Base-by-base conservation (phyloP, 2,888 invertebrate genomes). In the Drosophila austrosaltans region DNA sequence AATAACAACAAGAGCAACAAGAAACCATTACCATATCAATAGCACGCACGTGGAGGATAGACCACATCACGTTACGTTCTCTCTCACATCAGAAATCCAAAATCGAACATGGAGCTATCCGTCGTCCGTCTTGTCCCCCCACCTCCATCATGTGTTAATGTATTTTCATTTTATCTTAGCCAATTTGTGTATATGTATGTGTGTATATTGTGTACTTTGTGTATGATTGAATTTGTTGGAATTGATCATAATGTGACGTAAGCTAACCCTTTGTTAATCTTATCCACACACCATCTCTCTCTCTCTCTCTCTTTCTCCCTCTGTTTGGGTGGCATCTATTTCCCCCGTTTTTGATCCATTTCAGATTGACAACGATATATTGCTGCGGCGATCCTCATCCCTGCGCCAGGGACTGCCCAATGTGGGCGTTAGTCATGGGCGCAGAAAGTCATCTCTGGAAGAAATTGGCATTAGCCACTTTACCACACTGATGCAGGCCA, bases 381-480 rank as follows among this genome's bases (percentile, higher is more conserved):
- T 97, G 44, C 93, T 97, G 78, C 94, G 97, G 63, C 94, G 97
- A 68, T 97, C 97, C 53, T 97, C 96, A 89, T 97, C 97, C 5
- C 93, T 97, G 70, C 94, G 97, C 22, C 97, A 97, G 92, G 97
- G 97, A 4, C 93, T 97, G 62, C 94, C 95, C 68, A 95, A 94
- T 79, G 94, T 94, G 32, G 94, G 95, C 60, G 90, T 92, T 12
- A 91, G 90, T 72, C 93, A 94, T 6, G 91, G 90, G 30, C 93
- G 95, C 36, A 93, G 96, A 74, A 97, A 97, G 92, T 97, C 96
- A 89, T 97, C 97, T 88, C 93, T 97, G 60, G 97, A 97, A 93
- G 97, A 97, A 92, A 96, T 97, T 80, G 97, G 97, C 65, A 94
- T 97, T 82, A 96, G 96, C 65, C 96, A 97, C 90, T 96, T 96